These are phyloP conservation scores for Pan troglodytes DNA, from an alignment of 2,113 vertebrate genomes.

Conservation along the genomic window NHGRI_mPanTro3-v2.1_pri NC_072416.2:59703501-59704000, in stretches of 20 bases:
- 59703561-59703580: neutral
- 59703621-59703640: slow-evolving; percentile 44
- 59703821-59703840: neutral
- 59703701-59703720: slow-evolving; percentile 37
- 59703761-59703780: slow-evolving; percentile 3
- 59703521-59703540: neutral
- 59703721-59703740: neutral
- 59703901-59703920: neutral
- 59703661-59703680: slow-evolving; percentile 54
- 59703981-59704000: neutral
- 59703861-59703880: neutral
- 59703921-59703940: neutral
- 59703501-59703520: slow-evolving; percentile 25
- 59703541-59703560: neutral
- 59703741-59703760: slow-evolving; percentile 37
- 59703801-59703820: neutral
- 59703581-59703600: slow-evolving; percentile 15
- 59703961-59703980: neutral
- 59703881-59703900: neutral
- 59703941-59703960: neutral
- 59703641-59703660: slow-evolving; percentile 47
- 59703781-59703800: neutral
- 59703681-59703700: slow-evolving; percentile 45
- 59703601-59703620: slow-evolving; percentile 34
- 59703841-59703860: neutral